Percentiles rank a stretch among this genome's conserved stretches.
phyloP scores from a whole-genome alignment of 2,888 invertebrate genomes.

The Crossocerus cetratus region DNA sequence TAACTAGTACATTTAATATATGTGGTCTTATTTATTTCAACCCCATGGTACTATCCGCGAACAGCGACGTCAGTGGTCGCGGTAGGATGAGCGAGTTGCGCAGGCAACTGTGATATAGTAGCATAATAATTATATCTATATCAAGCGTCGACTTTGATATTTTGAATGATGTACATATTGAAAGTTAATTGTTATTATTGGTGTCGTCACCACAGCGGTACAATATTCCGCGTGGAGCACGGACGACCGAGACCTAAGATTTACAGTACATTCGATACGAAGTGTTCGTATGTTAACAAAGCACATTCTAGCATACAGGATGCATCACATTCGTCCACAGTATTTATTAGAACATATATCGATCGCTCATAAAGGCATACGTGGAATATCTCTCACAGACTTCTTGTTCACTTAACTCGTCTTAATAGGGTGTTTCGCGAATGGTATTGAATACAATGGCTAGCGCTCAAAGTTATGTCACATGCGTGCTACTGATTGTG shows the following conservation, averaged over 20 bases:
- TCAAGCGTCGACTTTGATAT: conserved; percentile 48
- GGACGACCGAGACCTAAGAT: conserved; percentile 20
- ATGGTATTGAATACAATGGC: conserved; percentile 6
- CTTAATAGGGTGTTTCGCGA: conserved; percentile 17
- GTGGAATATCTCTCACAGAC: conserved; percentile 29
- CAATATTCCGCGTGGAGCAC: conserved; percentile 10
- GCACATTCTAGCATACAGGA: conserved; percentile 18
- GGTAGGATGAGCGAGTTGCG: conserved; percentile 59
- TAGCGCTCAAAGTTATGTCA: conserved; percentile 13
- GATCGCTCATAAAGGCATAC: conserved; percentile 20
- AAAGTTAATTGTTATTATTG: conserved; percentile 20
- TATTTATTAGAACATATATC: conserved; percentile 55
- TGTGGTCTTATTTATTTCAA: conserved; percentile 53
- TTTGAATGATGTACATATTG: conserved; percentile 49
- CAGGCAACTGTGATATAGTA: conserved; percentile 73
- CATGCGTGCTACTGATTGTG: conserved; percentile 8
- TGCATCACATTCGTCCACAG: conserved; percentile 42
- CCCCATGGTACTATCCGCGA: conserved; percentile 36
- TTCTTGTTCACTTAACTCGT: conserved; percentile 26
- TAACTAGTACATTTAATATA: conserved; percentile 59
- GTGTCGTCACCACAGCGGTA: conserved; percentile 22
- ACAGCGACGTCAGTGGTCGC: conserved; percentile 39
- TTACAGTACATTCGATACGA: conserved; percentile 12
- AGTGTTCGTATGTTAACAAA: conserved; percentile 7
- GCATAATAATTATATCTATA: conserved; percentile 62